Conservation (phyloP, 1,140 invertebrate genomes). For the Musca vetustissima region DNA sequence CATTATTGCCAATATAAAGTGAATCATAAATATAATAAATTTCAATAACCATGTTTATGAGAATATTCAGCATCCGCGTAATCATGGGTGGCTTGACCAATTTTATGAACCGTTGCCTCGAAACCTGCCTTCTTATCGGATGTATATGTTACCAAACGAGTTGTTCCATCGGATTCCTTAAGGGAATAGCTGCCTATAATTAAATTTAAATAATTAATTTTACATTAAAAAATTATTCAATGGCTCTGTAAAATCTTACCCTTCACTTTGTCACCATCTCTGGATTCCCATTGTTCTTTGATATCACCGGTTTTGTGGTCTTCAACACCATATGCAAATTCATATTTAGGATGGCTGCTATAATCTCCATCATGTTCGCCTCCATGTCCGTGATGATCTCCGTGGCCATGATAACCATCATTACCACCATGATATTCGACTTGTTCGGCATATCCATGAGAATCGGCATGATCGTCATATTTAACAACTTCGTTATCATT, state of each 20-base stretch:
- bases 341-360: slow-evolving; percentile 15
- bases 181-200: slow-evolving; percentile 57
- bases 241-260: not conserved
- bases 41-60: too few relatives aligned
- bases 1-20: too few relatives aligned
- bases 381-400: not conserved
- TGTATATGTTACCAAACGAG: slow-evolving; percentile 63
- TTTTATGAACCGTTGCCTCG: slow-evolving; percentile 48
- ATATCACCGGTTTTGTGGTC: slow-evolving; percentile 9
- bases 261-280: slow-evolving; percentile 13
- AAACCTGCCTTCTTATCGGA: slow-evolving; percentile 65
- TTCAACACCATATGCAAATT: slow-evolving; percentile 16
- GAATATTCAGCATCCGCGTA: too few relatives aligned
- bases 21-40: too few relatives aligned
- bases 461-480: too few relatives aligned
- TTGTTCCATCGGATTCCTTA: slow-evolving; percentile 58
- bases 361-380: too few relatives aligned
- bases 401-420: not conserved
- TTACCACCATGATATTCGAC: too few relatives aligned
- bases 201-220: not conserved
- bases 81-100: slow-evolving; percentile 23
- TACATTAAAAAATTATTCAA: too few relatives aligned
- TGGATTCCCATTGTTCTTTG: slow-evolving; percentile 2
- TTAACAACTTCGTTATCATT: not conserved
- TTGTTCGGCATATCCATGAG: too few relatives aligned